A percentile compares a stretch with the other conserved stretches of the same genome.
Evolutionary conservation across 2,113 vertebrate species (phyloP).

Genomic region (Daboia siamensis): DNA sequence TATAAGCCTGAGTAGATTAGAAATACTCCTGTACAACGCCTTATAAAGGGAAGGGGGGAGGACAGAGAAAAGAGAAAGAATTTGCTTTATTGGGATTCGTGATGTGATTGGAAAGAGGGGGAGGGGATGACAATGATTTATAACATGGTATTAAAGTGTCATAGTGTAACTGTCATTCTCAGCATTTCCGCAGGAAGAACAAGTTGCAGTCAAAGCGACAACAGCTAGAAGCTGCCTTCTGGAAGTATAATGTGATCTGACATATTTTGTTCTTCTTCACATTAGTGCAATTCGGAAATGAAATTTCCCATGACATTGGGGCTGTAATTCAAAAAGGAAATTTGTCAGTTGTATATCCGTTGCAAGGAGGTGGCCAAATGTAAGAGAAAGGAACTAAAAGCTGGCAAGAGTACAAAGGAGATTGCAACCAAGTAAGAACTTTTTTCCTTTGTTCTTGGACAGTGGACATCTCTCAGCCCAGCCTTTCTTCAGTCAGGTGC

Average conservation of each 20-base stretch:
- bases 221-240: not conserved
- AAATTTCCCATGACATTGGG: not conserved
- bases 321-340: slow-evolving; percentile 10
- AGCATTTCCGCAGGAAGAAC: not conserved
- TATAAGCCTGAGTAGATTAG: slow-evolving; percentile 26
- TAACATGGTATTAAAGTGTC: slow-evolving; percentile 28
- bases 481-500: not conserved
- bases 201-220: slow-evolving; percentile 2
- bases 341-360: accelerated
- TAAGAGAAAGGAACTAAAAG: accelerated
- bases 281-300: slow-evolving; percentile 13
- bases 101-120: not conserved
- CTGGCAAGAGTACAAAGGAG: not conserved
- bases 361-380: not conserved
- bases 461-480: not conserved
- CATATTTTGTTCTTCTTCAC: slow-evolving; percentile 20
- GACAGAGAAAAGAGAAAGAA: slow-evolving; percentile 16
- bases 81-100: accelerated
- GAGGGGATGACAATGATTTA: slow-evolving; percentile 31
- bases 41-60: not conserved
- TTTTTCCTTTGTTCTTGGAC: not conserved
- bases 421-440: not conserved
- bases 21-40: not conserved
- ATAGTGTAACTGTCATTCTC: slow-evolving; percentile 19
- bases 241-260: not conserved